A percentile compares a stretch with the other conserved stretches of the same genome.
Conservation (phyloP, 1,140 invertebrate genomes). For the Musca domestica region DNA sequence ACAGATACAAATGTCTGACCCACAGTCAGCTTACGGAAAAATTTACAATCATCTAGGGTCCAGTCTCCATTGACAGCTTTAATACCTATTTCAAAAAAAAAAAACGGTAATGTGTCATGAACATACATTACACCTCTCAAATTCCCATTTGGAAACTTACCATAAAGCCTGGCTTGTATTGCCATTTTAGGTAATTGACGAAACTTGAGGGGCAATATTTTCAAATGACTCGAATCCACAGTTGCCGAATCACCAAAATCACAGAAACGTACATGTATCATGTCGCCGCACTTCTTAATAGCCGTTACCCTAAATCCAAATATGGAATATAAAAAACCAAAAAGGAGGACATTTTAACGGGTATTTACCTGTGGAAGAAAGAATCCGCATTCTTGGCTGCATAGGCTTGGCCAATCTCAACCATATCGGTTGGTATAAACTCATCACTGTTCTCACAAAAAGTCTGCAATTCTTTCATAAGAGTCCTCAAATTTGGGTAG, state of each 20-base stretch:
- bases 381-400: conserved; percentile 37
- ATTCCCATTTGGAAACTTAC: too few relatives aligned
- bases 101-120: too few relatives aligned
- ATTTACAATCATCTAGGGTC: conserved; percentile 45
- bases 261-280: conserved; percentile 45
- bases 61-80: conserved; percentile 33
- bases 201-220: conserved; percentile 36
- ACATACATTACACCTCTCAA: too few relatives aligned
- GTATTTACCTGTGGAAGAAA: conserved; percentile 46
- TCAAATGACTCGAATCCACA: conserved; percentile 40
- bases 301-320: conserved; percentile 39
- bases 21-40: conserved; percentile 45
- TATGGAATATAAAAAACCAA: neutral
- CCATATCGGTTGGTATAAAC: conserved; percentile 31
- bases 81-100: conserved; percentile 36
- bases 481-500: conserved; percentile 39
- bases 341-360: neutral
- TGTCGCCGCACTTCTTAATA: conserved; percentile 44
- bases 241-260: conserved; percentile 46
- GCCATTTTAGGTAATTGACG: conserved; percentile 47
- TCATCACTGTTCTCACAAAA: conserved; percentile 39
- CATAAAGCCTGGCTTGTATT: conserved; percentile 44
- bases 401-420: conserved; percentile 43
- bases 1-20: conserved; percentile 46
- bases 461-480: conserved; percentile 47